phyloP scores from a whole-genome alignment of 2,113 vertebrate genomes.

The Eolophus roseicapilla region DNA sequence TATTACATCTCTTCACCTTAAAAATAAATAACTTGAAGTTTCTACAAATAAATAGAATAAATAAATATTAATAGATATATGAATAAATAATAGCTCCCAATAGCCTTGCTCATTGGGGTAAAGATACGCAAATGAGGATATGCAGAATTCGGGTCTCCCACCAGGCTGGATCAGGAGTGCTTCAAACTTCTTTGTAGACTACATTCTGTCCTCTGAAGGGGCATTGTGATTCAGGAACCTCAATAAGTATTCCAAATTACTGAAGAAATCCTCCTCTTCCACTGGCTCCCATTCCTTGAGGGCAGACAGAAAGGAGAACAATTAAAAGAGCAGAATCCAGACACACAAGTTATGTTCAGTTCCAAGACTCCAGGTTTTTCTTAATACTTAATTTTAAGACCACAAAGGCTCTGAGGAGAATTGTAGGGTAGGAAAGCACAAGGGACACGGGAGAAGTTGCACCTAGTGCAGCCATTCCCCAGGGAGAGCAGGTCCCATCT shows the following conservation, averaged over 20 bases:
- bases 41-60: constrained; percentile 64
- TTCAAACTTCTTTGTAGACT: background rate
- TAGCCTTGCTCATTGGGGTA: background rate
- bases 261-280: background rate
- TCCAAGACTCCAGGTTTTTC: background rate
- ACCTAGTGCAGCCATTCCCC: background rate
- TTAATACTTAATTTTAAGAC: background rate
- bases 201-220: accelerated
- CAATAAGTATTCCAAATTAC: background rate
- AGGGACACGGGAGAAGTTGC: background rate
- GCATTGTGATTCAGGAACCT: background rate
- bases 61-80: background rate
- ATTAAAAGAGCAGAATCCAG: background rate
- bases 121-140: background rate
- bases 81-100: constrained; percentile 31
- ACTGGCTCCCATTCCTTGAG: background rate
- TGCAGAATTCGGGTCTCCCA: background rate
- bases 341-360: background rate
- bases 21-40: constrained; percentile 29
- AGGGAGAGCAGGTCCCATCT: background rate
- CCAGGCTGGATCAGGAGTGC: background rate
- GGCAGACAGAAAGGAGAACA: background rate
- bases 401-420: background rate
- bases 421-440: background rate
- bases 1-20: background rate